Evolutionary conservation across 2,888 invertebrate genomes (phyloP).

Genomic region (Ceriagrion tenellum): DNA sequence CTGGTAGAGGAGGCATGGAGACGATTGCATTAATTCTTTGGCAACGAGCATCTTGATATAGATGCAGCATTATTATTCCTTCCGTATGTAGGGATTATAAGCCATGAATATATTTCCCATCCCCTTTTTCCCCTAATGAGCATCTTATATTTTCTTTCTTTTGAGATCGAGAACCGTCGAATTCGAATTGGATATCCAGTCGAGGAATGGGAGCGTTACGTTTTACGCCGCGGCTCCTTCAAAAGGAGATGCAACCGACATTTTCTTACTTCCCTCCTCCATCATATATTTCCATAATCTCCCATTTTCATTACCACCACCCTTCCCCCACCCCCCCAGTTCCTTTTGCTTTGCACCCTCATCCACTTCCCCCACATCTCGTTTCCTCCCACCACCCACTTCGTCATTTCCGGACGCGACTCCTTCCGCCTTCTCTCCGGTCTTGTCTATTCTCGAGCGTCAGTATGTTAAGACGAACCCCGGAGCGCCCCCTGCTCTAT

Average conservation of each 20-base stretch:
- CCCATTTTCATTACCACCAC: neutral
- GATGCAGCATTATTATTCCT: neutral
- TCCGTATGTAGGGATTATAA: neutral
- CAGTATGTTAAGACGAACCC: neutral
- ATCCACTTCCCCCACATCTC: neutral
- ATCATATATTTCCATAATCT: neutral
- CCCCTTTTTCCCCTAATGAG: neutral
- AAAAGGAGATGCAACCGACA: neutral
- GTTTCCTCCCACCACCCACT: neutral
- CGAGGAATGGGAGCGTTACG: neutral
- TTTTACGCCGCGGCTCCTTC: neutral
- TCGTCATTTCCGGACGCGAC: neutral
- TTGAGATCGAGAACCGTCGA: neutral
- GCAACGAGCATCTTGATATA: neutral
- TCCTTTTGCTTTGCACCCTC: neutral
- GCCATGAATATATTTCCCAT: neutral
- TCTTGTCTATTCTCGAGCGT: neutral
- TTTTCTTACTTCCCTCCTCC: neutral
- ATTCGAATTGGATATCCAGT: constrained; percentile 11
- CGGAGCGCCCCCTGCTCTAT: neutral
- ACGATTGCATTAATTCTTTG: neutral
- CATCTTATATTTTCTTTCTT: neutral
- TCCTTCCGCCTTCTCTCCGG: neutral
- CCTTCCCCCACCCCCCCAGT: neutral
- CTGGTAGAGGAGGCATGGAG: neutral